These are phyloP conservation scores for Pecten maximus DNA, from an alignment of 2,888 invertebrate genomes.

Conservation along the genomic window DNA sequence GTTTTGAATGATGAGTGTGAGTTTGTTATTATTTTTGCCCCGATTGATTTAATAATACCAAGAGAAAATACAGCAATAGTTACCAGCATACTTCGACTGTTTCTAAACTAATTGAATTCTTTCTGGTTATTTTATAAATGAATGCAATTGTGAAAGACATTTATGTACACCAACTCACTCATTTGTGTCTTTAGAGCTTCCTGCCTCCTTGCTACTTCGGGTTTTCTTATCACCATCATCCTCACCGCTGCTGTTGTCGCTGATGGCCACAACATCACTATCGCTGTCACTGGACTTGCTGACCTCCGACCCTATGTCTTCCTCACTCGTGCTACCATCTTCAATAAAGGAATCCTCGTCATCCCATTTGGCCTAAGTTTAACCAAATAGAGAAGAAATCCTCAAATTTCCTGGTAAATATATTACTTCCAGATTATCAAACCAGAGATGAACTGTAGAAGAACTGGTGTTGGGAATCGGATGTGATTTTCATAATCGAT, in stretches of 20 bases:
- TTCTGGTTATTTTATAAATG: no score
- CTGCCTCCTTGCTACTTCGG: conserved; percentile 30
- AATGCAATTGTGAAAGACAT: no score
- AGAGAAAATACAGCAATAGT: no score
- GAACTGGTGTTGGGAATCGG: no score
- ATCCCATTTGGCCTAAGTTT: conserved; percentile 51
- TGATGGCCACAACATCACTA: conserved; percentile 50
- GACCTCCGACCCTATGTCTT: conserved; percentile 60
- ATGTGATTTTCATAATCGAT: no score
- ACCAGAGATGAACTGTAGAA: no score
- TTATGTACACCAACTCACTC: conserved; percentile 10
- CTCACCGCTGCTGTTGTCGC: conserved; percentile 36
- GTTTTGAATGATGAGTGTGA: no score
- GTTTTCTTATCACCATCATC: conserved; percentile 40
- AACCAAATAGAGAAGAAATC: not conserved
- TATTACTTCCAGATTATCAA: not conserved
- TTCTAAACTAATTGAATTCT: no score
- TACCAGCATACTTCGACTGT: no score
- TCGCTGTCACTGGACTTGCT: conserved; percentile 58
- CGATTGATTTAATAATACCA: no score
- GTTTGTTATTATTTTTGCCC: no score
- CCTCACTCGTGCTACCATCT: conserved; percentile 60
- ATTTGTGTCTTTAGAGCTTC: not conserved
- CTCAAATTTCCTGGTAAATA: not conserved
- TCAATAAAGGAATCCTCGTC: conserved; percentile 76